phyloP scores from a whole-genome alignment of 2,888 invertebrate species.

The Linyphia triangularis region DNA sequence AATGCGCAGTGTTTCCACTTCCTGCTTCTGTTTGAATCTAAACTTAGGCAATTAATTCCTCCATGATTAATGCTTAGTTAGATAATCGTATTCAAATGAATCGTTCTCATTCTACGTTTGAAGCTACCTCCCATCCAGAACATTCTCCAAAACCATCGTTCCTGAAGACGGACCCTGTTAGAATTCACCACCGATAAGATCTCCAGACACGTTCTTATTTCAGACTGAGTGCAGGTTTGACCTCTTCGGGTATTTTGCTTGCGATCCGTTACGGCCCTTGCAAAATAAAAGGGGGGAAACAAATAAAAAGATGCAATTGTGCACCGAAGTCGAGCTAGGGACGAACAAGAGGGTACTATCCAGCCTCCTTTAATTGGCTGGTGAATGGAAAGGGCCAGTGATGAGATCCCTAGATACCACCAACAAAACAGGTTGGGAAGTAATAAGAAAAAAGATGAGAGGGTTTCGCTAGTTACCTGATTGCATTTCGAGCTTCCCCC shows the following conservation, averaged over 20 bases:
- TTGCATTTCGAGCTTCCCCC: slow-evolving; percentile 69
- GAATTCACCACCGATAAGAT: not conserved
- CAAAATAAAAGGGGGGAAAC: not conserved
- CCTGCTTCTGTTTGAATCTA: not conserved
- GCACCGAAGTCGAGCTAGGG: slow-evolving; percentile 3
- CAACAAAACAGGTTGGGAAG: slow-evolving; percentile 70
- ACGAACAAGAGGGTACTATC: slow-evolving; percentile 31
- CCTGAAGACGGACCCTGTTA: not conserved
- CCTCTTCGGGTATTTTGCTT: not conserved
- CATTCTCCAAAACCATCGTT: not conserved
- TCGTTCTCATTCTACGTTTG: no score
- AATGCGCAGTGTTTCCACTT: no score
- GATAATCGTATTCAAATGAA: not conserved
- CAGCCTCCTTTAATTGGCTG: slow-evolving; percentile 58
- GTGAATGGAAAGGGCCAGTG: slow-evolving; percentile 51
- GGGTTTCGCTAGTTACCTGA: slow-evolving; percentile 68
- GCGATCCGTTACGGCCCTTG: not conserved
- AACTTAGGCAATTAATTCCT: no score
- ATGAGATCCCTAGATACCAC: slow-evolving; percentile 62
- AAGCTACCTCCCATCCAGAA: not conserved
- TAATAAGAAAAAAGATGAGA: not conserved
- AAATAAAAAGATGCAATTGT: slow-evolving; percentile 1
- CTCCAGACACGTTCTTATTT: not conserved
- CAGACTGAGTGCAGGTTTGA: not conserved
- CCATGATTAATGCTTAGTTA: not conserved